phyloP scores from a whole-genome alignment of 2,888 invertebrate genomes.

The Geotrupes spiniger region DNA sequence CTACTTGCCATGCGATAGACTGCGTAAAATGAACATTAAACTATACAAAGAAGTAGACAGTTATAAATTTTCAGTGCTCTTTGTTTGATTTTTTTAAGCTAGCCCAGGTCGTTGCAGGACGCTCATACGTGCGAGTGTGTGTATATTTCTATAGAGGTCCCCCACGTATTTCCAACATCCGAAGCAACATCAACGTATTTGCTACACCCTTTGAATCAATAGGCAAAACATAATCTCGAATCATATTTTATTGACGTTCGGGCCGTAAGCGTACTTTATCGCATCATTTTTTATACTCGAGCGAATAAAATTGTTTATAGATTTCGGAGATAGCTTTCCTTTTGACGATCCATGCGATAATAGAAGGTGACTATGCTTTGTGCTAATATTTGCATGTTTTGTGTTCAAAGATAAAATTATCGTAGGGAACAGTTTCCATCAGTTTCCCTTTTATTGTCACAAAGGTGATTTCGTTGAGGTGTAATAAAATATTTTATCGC shows the following conservation, averaged over 20 bases:
- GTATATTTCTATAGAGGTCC: no score
- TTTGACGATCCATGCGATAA: slow-evolving; percentile 10
- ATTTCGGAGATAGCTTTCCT: slow-evolving; percentile 31
- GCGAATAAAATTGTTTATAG: slow-evolving; percentile 44
- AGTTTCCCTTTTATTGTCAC: slow-evolving; percentile 28
- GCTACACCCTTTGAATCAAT: slow-evolving; percentile 28
- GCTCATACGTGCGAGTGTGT: no score
- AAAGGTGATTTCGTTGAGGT: slow-evolving; percentile 27
- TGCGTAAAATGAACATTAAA: no score
- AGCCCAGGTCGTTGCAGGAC: no score
- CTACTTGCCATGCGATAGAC: no score
- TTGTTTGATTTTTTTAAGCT: no score
- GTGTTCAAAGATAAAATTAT: slow-evolving; percentile 30
- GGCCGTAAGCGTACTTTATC: slow-evolving; percentile 28
- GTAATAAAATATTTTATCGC: slow-evolving; percentile 32
- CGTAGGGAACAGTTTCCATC: slow-evolving; percentile 26
- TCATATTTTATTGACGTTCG: slow-evolving; percentile 33
- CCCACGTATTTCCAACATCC: no score
- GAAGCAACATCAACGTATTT: no score
- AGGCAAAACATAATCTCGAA: slow-evolving; percentile 35
- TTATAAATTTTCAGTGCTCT: no score
- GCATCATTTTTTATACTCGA: slow-evolving; percentile 29
- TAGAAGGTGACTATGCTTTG: slow-evolving; percentile 11
- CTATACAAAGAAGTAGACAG: no score
- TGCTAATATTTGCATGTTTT: slow-evolving; percentile 27